Evolutionary conservation across 1,140 invertebrate species (phyloP), one percentile per base, ranked within the genome.

Genomic region (Cyclargus thomasi): DNA sequence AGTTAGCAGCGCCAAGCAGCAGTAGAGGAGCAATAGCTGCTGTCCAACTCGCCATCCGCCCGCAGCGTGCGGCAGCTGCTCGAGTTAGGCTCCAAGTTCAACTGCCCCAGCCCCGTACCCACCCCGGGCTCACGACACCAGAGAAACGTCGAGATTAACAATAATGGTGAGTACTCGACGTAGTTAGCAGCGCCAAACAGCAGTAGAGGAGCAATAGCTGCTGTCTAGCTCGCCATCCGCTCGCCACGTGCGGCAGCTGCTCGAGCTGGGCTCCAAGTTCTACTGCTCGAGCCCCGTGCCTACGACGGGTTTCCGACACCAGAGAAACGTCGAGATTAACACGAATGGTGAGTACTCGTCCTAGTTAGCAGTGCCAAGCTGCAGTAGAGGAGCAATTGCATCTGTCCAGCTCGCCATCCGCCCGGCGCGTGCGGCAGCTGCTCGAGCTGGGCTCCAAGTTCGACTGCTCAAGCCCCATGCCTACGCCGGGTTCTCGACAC

Each of bases 71-170:
- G 96, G 65, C 96, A 97, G 79, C 89, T 97, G 10, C 85, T 97
- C 23, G 96, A 97, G 29, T 29, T 29, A 29, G 29, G 92, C 14
- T 91, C 92, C 2, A 90, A 92, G 20, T 91, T 91, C 63, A 92
- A 90, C 16, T 91, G 91, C 55, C 91, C 92, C 18, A 94, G 92
- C 86, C 94, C 92, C 29, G 94, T 93, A 67, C 94, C 91, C 21
- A 96, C 94, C 77, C 95, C 93, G 18, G 94, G 94, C 65, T 94
- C 95, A 4, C 94, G 95, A 22, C 92, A 96, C 77, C 95, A 95
- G 36, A 92, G 95, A 81, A 94, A 96, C 82, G 92, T 97, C 76
- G 96, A 97, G 86, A 97, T 97, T 77, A 97, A 97, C 92, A 95
- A 96, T 78, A 95, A 95, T 83, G 94, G 94, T 95, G 29, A 29